Evolutionary conservation across 2,113 vertebrate genomes (phyloP).

Genomic region (Columbina picui): DNA sequence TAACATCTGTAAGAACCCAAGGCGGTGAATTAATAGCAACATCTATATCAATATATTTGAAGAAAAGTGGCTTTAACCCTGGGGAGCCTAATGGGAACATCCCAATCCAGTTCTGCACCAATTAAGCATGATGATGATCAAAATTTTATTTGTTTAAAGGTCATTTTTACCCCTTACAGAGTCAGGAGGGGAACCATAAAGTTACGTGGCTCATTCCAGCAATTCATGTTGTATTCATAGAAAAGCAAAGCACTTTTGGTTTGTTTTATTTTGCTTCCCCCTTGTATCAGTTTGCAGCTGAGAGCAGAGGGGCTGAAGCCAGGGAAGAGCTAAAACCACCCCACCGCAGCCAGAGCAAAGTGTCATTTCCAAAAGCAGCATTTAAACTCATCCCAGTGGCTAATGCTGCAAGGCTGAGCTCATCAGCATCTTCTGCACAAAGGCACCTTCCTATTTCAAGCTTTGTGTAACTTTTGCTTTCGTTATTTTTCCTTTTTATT

Average conservation of each 20-base stretch:
- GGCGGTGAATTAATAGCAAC: neutral
- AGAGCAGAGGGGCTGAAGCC: neutral
- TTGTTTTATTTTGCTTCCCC: neutral
- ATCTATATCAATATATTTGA: neutral
- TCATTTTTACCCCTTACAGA: neutral
- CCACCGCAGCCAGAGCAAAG: accelerated
- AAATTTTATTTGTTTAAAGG: neutral
- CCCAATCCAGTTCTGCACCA: neutral
- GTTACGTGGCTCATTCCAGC: neutral
- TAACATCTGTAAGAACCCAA: neutral
- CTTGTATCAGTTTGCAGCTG: neutral
- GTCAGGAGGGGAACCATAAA: neutral
- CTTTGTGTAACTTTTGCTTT: neutral
- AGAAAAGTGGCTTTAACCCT: neutral
- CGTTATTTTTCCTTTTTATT: neutral
- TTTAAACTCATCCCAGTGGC: neutral
- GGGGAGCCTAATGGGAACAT: neutral
- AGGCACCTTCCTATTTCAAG: neutral
- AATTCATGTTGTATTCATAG: neutral
- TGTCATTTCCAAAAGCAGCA: neutral
- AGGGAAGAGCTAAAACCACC: neutral
- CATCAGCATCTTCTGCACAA: neutral
- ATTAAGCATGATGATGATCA: neutral
- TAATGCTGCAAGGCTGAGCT: neutral
- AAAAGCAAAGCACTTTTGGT: neutral